These are phyloP conservation scores for Trichomycterus rosablanca DNA, from an alignment of 2,113 vertebrate species.

Conservation along the genomic window DNA sequence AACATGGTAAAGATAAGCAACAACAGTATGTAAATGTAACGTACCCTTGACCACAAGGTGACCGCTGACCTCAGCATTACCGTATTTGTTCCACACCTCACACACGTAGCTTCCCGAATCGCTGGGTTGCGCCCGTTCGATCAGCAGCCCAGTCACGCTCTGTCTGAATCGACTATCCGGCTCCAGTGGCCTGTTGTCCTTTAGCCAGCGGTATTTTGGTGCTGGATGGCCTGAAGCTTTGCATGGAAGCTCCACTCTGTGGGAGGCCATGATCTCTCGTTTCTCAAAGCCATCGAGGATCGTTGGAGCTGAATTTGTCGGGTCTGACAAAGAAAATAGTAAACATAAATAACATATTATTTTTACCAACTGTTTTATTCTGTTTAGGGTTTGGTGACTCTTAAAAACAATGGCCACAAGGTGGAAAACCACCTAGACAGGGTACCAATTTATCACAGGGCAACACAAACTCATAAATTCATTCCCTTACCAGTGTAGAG, in stretches of 20 bases:
- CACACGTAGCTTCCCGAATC: slow-evolving; percentile 92
- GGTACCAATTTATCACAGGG: no score
- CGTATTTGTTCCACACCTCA: slow-evolving; percentile 97
- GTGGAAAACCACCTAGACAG: no score
- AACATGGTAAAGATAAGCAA: no score
- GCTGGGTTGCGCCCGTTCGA: slow-evolving; percentile 81
- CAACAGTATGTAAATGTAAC: no score
- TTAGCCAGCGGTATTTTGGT: slow-evolving; percentile 96
- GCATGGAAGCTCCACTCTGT: slow-evolving; percentile 93
- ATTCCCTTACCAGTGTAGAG: no score
- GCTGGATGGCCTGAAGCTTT: slow-evolving; percentile 92
- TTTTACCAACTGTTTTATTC: no score
- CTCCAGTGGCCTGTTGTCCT: slow-evolving; percentile 91
- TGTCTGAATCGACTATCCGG: slow-evolving; percentile 88
- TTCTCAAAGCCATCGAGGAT: slow-evolving; percentile 96
- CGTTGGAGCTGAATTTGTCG: slow-evolving; percentile 84
- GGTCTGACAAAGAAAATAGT: slow-evolving; percentile 65
- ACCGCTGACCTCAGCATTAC: slow-evolving; percentile 89
- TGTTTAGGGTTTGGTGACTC: no score
- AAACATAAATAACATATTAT: background rate
- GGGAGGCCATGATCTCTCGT: slow-evolving; percentile 89
- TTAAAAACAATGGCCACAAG: no score
- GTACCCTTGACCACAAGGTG: slow-evolving; percentile 90
- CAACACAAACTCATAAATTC: no score
- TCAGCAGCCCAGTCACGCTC: slow-evolving; percentile 84